These are phyloP conservation scores for Orius insidiosus DNA, from an alignment of 1,140 invertebrate genomes.

Conservation along the genomic window DNA sequence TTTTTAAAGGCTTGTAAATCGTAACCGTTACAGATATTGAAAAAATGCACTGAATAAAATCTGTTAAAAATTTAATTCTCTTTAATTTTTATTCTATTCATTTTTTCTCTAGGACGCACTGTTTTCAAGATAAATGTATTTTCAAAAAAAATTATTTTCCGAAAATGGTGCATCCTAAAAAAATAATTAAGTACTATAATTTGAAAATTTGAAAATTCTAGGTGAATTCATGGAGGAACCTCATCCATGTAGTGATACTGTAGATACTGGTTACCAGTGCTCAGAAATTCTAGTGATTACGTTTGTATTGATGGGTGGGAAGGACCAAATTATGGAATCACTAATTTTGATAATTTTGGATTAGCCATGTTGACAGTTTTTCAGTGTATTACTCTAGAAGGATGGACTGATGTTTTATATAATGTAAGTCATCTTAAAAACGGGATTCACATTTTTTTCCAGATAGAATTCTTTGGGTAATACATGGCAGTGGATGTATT, in stretches of 20 bases:
- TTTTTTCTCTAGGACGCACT: no score
- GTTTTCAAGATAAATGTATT: no score
- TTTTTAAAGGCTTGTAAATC: no score
- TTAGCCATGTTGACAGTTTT: slow-evolving; percentile 98
- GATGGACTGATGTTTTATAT: slow-evolving; percentile 95
- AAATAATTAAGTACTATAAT: no score
- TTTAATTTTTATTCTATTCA: no score
- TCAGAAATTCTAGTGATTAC: slow-evolving; percentile 27
- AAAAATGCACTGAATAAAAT: no score
- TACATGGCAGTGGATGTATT: slow-evolving; percentile 96
- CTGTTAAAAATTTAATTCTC: no score
- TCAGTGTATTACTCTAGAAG: slow-evolving; percentile 97
- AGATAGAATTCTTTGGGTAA: slow-evolving; percentile 94
- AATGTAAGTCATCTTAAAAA: slow-evolving; percentile 42
- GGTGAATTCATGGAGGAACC: slow-evolving; percentile 57
- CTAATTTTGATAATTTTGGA: slow-evolving; percentile 98
- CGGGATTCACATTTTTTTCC: slow-evolving; percentile 23
- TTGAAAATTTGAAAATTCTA: no score
- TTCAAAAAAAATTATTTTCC: no score
- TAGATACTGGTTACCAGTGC: slow-evolving; percentile 51
- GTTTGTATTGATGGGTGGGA: slow-evolving; percentile 59
- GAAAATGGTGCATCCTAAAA: no score
- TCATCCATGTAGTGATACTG: slow-evolving; percentile 56
- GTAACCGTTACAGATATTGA: no score
- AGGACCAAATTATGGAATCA: slow-evolving; percentile 91